These are phyloP conservation scores for Phycodurus eques DNA, from an alignment of 2,113 vertebrate species.

Conservation along the genomic window DNA sequence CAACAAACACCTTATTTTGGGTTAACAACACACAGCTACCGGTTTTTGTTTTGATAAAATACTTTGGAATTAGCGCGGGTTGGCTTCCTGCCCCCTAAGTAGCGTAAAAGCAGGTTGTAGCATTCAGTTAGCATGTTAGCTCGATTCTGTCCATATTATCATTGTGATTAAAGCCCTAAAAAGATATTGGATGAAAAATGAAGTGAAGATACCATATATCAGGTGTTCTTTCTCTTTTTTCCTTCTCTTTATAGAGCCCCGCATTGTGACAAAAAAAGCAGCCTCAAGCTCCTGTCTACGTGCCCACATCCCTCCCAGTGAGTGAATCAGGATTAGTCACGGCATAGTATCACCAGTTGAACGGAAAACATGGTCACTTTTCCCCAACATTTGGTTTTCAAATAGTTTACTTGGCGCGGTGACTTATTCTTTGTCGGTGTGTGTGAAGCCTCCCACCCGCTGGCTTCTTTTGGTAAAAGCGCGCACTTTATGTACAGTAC, in stretches of 20 bases:
- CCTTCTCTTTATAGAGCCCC: neutral
- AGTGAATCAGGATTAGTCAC: conserved; percentile 50
- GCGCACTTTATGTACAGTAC: neutral
- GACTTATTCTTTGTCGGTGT: conserved; percentile 5
- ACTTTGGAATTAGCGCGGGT: neutral
- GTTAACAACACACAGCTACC: neutral
- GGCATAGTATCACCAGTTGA: neutral
- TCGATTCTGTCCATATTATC: neutral
- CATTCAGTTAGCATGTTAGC: neutral
- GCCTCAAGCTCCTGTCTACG: conserved; percentile 22
- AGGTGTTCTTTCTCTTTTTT: neutral
- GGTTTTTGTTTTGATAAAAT: neutral
- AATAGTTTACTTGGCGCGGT: neutral
- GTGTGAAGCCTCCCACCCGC: conserved; percentile 39
- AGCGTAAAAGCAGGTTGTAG: neutral
- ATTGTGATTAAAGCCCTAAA: too few species aligned
- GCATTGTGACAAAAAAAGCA: neutral
- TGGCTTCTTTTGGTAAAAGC: conserved; percentile 38
- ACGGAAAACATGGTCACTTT: neutral
- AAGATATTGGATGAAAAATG: too few species aligned
- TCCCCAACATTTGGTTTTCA: neutral
- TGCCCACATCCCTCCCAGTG: conserved; percentile 33
- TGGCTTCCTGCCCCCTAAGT: too few species aligned
- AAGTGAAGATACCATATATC: neutral
- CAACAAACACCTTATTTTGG: neutral